Evolutionary conservation across 2,113 vertebrate genomes (phyloP).

Genomic region (Dasyurus viverrinus): DNA sequence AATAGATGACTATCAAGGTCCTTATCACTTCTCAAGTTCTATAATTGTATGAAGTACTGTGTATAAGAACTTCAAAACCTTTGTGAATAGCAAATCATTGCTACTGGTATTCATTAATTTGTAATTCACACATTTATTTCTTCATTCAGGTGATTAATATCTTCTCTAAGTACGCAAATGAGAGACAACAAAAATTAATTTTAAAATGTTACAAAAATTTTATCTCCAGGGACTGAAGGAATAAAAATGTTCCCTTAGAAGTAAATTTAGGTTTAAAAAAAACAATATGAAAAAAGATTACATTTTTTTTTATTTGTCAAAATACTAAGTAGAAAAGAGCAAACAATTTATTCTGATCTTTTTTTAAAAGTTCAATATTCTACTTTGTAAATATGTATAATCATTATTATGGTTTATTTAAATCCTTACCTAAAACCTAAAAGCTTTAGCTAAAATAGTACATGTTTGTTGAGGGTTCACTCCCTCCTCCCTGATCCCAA

Average conservation of each 20-base stretch:
- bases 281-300: not conserved
- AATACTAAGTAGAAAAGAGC: constrained; percentile 18
- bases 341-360: constrained; percentile 17
- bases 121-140: not conserved
- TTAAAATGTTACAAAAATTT: not conserved
- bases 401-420: not conserved
- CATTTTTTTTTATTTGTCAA: not conserved
- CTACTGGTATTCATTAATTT: not conserved
- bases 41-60: not conserved
- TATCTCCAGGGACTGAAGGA: not conserved
- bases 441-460: not conserved
- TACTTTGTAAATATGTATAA: not conserved
- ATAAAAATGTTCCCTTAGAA: not conserved
- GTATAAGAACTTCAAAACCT: not conserved
- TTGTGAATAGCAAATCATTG: not conserved
- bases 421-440: not conserved
- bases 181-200: not conserved
- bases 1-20: not conserved
- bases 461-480: not conserved
- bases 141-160: not conserved
- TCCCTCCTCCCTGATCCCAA: not conserved
- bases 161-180: not conserved
- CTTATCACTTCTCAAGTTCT: not conserved
- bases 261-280: not conserved
- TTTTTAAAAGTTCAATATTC: constrained; percentile 6